These are phyloP conservation scores for Holothuria glaberrima DNA, from an alignment of 35 echinoderm and acorn worm genomes.

Conservation along the genomic window DNA sequence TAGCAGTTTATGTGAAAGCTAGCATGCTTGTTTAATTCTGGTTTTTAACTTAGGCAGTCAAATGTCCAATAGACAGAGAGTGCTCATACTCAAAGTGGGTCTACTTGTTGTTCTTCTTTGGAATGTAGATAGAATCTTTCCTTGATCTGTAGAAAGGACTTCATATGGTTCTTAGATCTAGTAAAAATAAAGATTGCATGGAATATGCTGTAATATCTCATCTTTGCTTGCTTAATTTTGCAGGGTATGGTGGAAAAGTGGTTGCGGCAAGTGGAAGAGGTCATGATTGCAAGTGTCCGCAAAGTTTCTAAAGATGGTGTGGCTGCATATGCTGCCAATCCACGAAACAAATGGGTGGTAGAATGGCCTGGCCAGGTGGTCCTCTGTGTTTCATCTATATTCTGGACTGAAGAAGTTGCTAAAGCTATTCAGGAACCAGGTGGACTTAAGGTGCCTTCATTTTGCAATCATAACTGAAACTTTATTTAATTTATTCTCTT, in stretches of 20 bases:
- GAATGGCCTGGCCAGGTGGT: conserved; percentile 98
- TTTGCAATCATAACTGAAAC: neutral
- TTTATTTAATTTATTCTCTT: too few relatives aligned
- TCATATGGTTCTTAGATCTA: too few relatives aligned
- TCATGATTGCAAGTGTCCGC: conserved; percentile 88
- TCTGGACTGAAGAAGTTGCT: conserved; percentile 91
- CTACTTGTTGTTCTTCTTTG: neutral
- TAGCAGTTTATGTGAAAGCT: too few relatives aligned
- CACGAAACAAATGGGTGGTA: conserved; percentile 86
- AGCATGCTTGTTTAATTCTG: too few relatives aligned
- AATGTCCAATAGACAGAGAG: too few relatives aligned
- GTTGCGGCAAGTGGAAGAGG: conserved; percentile 89
- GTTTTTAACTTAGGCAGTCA: too few relatives aligned
- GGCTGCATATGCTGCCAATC: conserved; percentile 64
- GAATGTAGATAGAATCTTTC: too few relatives aligned
- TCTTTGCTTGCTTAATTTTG: neutral
- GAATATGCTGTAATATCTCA: neutral
- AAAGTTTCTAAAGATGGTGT: conserved; percentile 86
- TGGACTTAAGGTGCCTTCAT: conserved; percentile 72
- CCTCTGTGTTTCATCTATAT: conserved; percentile 77
- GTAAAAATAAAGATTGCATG: too few relatives aligned
- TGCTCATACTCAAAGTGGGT: too few relatives aligned
- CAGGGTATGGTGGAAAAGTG: conserved; percentile 99
- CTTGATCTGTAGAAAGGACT: too few relatives aligned
- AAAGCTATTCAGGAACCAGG: conserved; percentile 94